Percentiles rank a stretch among this genome's conserved stretches.
These are phyloP conservation scores for Luffia ferchaultella DNA, from an alignment of 2,888 invertebrate species.

Conservation along the genomic window DNA sequence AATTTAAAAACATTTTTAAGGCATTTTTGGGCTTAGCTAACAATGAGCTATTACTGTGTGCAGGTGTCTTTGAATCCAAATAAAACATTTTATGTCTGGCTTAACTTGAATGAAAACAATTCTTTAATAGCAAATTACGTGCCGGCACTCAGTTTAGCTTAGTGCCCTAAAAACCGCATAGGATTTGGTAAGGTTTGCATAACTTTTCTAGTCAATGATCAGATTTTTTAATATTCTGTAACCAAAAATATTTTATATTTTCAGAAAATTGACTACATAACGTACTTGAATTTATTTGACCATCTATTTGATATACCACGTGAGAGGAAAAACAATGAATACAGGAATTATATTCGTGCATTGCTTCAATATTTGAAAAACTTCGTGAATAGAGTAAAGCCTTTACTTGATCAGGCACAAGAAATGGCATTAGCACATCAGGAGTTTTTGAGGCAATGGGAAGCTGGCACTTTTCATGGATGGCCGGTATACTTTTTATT, in stretches of 20 bases:
- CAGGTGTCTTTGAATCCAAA: too few relatives aligned
- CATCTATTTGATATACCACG: slow-evolving; percentile 95
- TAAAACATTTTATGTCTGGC: too few relatives aligned
- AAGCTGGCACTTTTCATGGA: slow-evolving; percentile 88
- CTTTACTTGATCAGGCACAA: slow-evolving; percentile 81
- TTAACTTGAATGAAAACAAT: too few relatives aligned
- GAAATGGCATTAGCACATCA: slow-evolving; percentile 81
- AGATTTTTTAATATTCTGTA: slow-evolving; percentile 1
- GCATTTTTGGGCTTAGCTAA: too few relatives aligned
- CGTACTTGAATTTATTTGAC: slow-evolving; percentile 93
- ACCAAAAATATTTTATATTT: slow-evolving; percentile 17
- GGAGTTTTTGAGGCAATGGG: slow-evolving; percentile 89
- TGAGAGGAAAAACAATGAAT: slow-evolving; percentile 88
- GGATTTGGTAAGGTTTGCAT: too few relatives aligned
- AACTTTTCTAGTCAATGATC: too few relatives aligned
- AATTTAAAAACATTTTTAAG: too few relatives aligned
- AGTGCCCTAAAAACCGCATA: too few relatives aligned
- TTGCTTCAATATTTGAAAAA: slow-evolving; percentile 87
- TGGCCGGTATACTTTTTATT: slow-evolving; percentile 76
- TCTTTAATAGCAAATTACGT: too few relatives aligned
- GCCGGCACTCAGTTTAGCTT: too few relatives aligned
- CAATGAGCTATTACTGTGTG: too few relatives aligned
- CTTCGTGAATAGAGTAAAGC: slow-evolving; percentile 85
- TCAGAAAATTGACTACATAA: slow-evolving; percentile 93
- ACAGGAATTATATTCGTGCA: slow-evolving; percentile 83